Evolutionary conservation across 2,888 invertebrate species (phyloP), one percentile per base, ranked within the genome.

Genomic region (Lissonota sp.): DNA sequence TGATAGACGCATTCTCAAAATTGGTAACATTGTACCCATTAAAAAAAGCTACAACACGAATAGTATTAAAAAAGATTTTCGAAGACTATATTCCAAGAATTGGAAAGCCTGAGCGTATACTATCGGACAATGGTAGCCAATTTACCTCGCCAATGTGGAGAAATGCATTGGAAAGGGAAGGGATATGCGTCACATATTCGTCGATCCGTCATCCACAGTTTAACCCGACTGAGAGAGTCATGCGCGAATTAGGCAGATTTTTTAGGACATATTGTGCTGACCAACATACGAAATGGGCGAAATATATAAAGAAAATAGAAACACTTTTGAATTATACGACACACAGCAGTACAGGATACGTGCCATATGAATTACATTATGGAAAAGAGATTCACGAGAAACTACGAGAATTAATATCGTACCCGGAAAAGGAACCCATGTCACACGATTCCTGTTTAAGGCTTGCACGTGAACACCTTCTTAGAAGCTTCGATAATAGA

Each of bases 51-150:
- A 62, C 60, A 1, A 51, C 60, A 1, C 5, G 10, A 1, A 42
- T 62, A 2, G 51, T 58, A 1, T 40, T 51, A 12, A 62, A 62
- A 2, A 71, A 71, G 6, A 51, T 71, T 42, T 42, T 16, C 7
- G 7, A 71, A 0, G 26, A 62, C 6, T 71, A 71, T 53, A 26
- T 71, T 7, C 0, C 7, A 5, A n/a, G 37, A 1, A 8, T 62
- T 1, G 63, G 63, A 0, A 73, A 63, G 26, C 63, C 72, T 3
- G 8, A 14, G 8, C 51, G 39, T 2, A 63, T 72, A 7, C n/a
- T 72, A 7, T 72, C 72, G 0, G 62, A 72, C 12, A 51, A 72
- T 5, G 72, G 51, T 26, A 62, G 14, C 2, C 71, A 71, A n/a
- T 71, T 71, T 4, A 62, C 62, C 3, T 51, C 71, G 0, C 5